A percentile compares a stretch with the other conserved stretches of the same genome.
Evolutionary conservation across 2,113 vertebrate genomes (phyloP).

Genomic region (Cisticola juncidis): DNA sequence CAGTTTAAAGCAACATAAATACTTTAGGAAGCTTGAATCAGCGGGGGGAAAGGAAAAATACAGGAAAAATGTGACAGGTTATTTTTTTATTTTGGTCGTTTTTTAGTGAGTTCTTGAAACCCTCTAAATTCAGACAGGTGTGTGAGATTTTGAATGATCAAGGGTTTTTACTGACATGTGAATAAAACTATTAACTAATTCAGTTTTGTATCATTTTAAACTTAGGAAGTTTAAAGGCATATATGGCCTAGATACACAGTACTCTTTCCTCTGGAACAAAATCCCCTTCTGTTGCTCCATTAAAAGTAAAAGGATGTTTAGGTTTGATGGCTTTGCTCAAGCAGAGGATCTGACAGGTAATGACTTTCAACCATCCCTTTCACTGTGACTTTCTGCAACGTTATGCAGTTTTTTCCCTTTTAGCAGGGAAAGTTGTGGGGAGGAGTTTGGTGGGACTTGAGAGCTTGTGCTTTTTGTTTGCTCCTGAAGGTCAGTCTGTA

Average conservation of each 20-base stretch:
- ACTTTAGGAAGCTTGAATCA: neutral
- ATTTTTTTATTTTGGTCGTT: neutral
- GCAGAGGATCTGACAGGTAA: neutral
- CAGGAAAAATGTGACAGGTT: fast-evolving
- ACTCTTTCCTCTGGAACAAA: neutral
- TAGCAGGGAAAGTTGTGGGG: neutral
- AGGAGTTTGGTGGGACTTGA: neutral
- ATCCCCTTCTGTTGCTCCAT: neutral
- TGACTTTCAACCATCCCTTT: neutral
- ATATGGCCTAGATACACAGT: neutral
- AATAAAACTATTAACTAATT: neutral
- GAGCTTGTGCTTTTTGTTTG: neutral
- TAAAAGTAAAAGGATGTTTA: neutral
- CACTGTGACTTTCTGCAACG: neutral
- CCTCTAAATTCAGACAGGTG: neutral
- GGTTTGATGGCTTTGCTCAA: neutral
- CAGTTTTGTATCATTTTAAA: neutral
- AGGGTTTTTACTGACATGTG: neutral
- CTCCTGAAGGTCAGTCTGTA: neutral
- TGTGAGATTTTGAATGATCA: neutral
- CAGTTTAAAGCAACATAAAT: neutral
- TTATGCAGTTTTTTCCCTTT: neutral
- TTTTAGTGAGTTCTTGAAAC: neutral
- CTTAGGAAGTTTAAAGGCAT: neutral
- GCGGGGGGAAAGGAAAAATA: fast-evolving